Evolutionary conservation across 2,113 vertebrate genomes (phyloP), one percentile per base, ranked within the genome.

Genomic region (Onychostoma macrolepis): DNA sequence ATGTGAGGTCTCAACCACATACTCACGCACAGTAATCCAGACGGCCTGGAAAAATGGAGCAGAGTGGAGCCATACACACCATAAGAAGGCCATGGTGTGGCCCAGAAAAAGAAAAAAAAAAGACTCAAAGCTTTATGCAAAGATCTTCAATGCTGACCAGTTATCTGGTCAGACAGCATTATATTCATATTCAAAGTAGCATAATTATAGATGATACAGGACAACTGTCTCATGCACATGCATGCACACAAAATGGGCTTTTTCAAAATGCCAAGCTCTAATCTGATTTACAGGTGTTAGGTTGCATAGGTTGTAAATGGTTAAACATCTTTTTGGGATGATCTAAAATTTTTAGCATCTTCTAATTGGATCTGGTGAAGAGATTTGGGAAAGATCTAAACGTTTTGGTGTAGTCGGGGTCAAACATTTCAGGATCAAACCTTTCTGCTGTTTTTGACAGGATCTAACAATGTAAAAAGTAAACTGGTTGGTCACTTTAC

Each of bases 1-100:
- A 87, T 85, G 72, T 75, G 88, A 88, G 53, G 63, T 86, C 65
- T 56, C 36, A 48, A 63, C 50, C 53, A 80, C 74, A 58, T 65
- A 79, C 45, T 75, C 63, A 69, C 15, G 56, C 21, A 69, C 24
- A 86, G 6, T 61, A 75, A 84, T 81, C 77, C 61, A n/a, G 77
- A 48, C 67, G 45, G 38, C 24, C 69, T 65, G 48, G 45, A 9
- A 48, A 83, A 80, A 75, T n/a, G 13, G 48, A 67, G 76, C 56
- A 6, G 28, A 48, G 65, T 12, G 74, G 13, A 79, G 36, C 33
- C 38, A 33, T 17, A 74, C 33, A 84, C 41, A 83, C n/a, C 13
- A 56, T 56, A 7, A 38, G 8, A 71, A 71, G 33, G 33, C 3
- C 33, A 71, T 71, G 67, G 17, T 71, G 6, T 21, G 30, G 67